Conservation (phyloP, 2,888 invertebrate genomes). For the Chorisops tibialis region DNA sequence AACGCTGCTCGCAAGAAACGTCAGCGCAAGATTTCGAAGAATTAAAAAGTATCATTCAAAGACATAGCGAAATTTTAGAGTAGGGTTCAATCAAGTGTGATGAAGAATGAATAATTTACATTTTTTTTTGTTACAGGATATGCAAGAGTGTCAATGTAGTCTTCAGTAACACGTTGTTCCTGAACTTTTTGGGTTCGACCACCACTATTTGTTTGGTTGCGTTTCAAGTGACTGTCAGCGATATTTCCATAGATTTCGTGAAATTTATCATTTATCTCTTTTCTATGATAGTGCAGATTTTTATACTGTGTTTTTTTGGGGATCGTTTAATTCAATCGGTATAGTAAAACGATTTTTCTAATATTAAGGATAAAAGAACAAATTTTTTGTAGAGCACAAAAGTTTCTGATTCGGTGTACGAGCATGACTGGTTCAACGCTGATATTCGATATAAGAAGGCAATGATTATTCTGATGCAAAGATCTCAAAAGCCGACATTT, state of each 20-base stretch:
- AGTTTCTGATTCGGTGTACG: not conserved
- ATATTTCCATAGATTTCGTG: constrained; percentile 4
- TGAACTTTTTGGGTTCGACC: constrained; percentile 4
- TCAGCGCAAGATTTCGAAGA: not conserved
- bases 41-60: not conserved
- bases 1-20: not conserved
- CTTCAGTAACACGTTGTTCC: not conserved
- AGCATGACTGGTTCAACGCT: constrained; percentile 8
- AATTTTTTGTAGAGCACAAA: not conserved
- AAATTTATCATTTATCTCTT: constrained; percentile 8
- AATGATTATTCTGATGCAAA: constrained; percentile 9
- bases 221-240: not conserved
- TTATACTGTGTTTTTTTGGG: constrained; percentile 13
- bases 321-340: constrained; percentile 13
- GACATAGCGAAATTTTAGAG: not conserved
- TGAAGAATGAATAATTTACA: no score
- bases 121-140: not conserved
- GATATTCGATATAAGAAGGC: not conserved
- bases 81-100: not conserved
- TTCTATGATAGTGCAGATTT: constrained; percentile 11
- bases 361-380: no score
- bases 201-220: constrained; percentile 3
- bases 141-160: not conserved
- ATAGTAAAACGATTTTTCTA: not conserved
- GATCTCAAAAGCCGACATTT: constrained; percentile 6